Base-by-base conservation (phyloP, 2,797 vertebrate genomes). In the Aldrovandia affinis region DNA sequence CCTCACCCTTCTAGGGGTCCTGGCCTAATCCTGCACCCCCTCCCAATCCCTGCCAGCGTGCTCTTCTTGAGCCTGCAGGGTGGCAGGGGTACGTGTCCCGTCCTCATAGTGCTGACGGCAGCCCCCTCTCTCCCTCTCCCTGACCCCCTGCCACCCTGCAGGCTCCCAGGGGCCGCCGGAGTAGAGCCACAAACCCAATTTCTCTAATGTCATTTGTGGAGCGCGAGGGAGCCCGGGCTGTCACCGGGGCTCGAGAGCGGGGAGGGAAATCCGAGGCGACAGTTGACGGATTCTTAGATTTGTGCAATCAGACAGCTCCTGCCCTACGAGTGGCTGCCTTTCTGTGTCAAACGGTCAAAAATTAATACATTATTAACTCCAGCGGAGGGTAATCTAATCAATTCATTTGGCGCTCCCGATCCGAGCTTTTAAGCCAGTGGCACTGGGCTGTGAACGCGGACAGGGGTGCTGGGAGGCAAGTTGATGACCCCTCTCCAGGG, bases 321-420 rank as follows among this genome's bases (percentile, higher is more conserved):
- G 89, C 86, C 87, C 82, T 81, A 61, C 92, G 94, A 96, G 95
- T 94, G 95, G 94, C 93, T 94, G 93, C 93, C 93, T 93, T 93
- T 94, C 89, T 91, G 88, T 96, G 96, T 96, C 96, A 97, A 96
- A 97, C 92, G 94, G 96, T 96, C 93, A 96, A 94, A 96, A 97
- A 98, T 97, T 94, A 96, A 96, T 97, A 96, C 97, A 97, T 98
- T 98, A 98, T 98, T 98, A 97, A 98, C 94, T 96, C 94, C 93
- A 87, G 83, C 93, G 92, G 85, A 96, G 92, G 95, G 95, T 95
- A 83, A 89, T 91, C 95, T 96, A 97, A 98, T 98, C 96, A 93
- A 96, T 96, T 96, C 96, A 94, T 94, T 89, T 93, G 92, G 92
- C 92, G 89, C 92, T 95, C 93, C 89, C 90, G 91, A 94, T 93